These are phyloP conservation scores for Bombyx mori DNA, from an alignment of 1,140 invertebrate genomes.

Conservation along the genomic window DNA sequence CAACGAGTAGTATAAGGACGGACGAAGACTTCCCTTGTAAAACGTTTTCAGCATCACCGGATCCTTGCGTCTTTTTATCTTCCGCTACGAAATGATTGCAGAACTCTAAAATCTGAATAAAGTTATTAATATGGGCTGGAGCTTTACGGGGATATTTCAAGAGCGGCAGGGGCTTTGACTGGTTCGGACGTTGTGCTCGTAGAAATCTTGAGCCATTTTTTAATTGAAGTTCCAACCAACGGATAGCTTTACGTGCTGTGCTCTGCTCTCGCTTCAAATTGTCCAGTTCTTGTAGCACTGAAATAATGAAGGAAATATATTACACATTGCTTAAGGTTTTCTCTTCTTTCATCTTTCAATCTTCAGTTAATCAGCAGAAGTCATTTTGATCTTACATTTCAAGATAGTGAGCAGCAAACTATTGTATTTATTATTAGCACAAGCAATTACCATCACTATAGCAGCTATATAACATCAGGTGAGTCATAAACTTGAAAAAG, in stretches of 20 bases:
- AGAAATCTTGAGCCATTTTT: slow-evolving; percentile 87
- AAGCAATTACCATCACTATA: not conserved
- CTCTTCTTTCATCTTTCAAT: too few species aligned
- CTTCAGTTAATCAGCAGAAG: too few species aligned
- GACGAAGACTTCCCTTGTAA: slow-evolving; percentile 40
- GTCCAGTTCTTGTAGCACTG: slow-evolving; percentile 89
- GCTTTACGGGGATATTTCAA: slow-evolving; percentile 80
- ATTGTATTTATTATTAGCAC: too few species aligned
- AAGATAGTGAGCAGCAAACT: too few species aligned
- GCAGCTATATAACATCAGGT: not conserved
- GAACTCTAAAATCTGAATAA: slow-evolving; percentile 66
- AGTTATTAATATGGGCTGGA: slow-evolving; percentile 52
- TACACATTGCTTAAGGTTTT: not conserved
- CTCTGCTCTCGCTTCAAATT: slow-evolving; percentile 84
- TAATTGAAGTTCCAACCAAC: slow-evolving; percentile 91
- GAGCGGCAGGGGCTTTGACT: slow-evolving; percentile 79
- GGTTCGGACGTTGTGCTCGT: slow-evolving; percentile 84
- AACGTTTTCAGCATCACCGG: slow-evolving; percentile 43
- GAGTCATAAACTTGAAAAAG: not conserved
- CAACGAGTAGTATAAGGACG: slow-evolving; percentile 53
- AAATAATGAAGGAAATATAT: slow-evolving; percentile 31
- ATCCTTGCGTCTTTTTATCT: slow-evolving; percentile 46
- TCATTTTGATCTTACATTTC: too few species aligned
- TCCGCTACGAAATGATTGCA: slow-evolving; percentile 62
- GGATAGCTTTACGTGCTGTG: slow-evolving; percentile 88